Conservation (phyloP, 2,888 invertebrate species). For the Nemoura dubitans region DNA sequence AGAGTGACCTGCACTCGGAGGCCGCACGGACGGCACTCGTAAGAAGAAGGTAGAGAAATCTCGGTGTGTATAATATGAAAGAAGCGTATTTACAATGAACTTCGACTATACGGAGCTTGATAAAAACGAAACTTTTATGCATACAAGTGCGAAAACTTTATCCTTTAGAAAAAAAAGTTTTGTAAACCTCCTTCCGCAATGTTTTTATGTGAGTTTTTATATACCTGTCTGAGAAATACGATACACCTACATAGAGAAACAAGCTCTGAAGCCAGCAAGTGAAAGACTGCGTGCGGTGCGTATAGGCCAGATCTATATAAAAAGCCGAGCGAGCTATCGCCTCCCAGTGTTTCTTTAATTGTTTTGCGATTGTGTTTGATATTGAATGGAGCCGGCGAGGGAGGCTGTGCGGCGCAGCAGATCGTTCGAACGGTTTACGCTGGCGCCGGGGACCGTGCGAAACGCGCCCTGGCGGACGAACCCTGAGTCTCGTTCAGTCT, state of each 20-base stretch:
- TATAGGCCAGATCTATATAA: not conserved
- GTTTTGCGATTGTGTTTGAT: not conserved
- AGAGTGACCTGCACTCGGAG: not conserved
- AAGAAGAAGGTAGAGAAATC: not conserved
- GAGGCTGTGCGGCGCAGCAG: not conserved
- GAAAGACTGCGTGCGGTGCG: not conserved
- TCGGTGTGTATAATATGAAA: not conserved
- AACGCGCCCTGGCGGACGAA: not conserved
- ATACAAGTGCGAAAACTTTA: not conserved
- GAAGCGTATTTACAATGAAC: not conserved
- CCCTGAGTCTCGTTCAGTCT: not conserved
- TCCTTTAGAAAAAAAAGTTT: not conserved
- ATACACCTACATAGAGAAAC: not conserved
- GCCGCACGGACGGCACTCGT: not conserved
- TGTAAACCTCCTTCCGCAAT: not conserved
- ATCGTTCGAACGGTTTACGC: not conserved
- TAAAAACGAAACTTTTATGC: not conserved
- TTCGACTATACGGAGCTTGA: not conserved
- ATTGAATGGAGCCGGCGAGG: not conserved
- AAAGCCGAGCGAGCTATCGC: not conserved
- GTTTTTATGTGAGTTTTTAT: constrained; percentile 9
- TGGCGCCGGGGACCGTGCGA: not conserved
- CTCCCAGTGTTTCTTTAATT: not conserved
- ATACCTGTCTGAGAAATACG: not conserved
- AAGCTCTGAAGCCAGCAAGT: not conserved